These are phyloP conservation scores for Amphilophus citrinellus DNA, from an alignment of 2,113 vertebrate genomes.

Conservation along the genomic window DNA sequence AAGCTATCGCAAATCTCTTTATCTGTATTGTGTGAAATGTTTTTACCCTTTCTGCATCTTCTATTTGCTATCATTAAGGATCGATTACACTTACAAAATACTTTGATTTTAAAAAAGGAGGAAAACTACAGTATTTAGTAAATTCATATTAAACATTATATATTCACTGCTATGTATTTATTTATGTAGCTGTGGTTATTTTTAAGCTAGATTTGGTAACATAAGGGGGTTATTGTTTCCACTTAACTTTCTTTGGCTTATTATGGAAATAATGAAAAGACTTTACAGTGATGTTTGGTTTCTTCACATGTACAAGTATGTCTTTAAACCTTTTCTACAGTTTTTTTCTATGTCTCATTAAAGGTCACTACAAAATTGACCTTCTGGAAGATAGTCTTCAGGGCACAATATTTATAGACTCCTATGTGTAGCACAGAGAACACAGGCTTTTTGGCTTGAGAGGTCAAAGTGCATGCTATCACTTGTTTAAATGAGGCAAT, in stretches of 20 bases:
- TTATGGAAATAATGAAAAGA: background rate
- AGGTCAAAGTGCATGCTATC: background rate
- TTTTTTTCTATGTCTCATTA: background rate
- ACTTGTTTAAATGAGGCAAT: background rate
- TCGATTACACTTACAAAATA: background rate
- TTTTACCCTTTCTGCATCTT: background rate
- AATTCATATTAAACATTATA: constrained; percentile 2
- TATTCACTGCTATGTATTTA: background rate
- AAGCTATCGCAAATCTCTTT: background rate
- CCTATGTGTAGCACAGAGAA: too few relatives aligned
- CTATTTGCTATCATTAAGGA: background rate
- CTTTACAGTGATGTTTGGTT: background rate
- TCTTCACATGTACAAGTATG: background rate
- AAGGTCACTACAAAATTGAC: background rate
- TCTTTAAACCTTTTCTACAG: background rate
- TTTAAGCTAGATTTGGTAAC: background rate
- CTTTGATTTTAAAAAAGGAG: background rate
- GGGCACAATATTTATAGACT: background rate
- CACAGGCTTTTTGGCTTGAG: background rate
- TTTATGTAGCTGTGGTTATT: background rate
- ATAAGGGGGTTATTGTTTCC: background rate
- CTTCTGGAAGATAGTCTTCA: background rate
- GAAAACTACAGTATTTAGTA: background rate
- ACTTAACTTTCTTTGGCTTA: constrained; percentile 8
- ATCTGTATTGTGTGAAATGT: background rate